phyloP scores from a whole-genome alignment of 2,797 vertebrate genomes.

The Helarctos malayanus region DNA sequence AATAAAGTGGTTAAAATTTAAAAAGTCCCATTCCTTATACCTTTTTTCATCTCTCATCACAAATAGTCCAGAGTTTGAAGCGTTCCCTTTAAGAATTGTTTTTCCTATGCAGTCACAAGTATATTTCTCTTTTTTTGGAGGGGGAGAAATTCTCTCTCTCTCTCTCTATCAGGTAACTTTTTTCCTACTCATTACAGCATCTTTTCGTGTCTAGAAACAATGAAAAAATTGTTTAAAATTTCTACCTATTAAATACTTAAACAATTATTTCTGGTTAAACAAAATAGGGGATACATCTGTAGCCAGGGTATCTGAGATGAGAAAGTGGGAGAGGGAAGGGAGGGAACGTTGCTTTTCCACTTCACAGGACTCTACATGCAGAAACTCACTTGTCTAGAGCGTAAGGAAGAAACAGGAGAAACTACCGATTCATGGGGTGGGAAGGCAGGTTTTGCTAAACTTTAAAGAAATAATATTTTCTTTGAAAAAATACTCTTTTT shows the following conservation, averaged over 20 bases:
- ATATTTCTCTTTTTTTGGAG: not conserved
- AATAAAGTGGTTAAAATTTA: not conserved
- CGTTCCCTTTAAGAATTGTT: not conserved
- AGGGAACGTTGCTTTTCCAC: not conserved
- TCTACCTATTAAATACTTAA: not conserved
- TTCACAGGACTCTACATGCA: not conserved
- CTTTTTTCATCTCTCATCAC: not conserved
- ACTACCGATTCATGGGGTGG: not conserved
- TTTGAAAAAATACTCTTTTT: not conserved
- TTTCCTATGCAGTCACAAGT: not conserved
- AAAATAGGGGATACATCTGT: not conserved
- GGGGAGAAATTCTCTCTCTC: not conserved
- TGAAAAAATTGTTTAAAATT: not conserved
- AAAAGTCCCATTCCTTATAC: not conserved
- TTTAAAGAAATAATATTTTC: constrained; percentile 34
- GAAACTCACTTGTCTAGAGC: not conserved
- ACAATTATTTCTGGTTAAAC: constrained; percentile 10
- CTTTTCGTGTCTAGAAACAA: not conserved
- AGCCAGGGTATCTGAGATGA: not conserved
- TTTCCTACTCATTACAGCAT: not conserved
- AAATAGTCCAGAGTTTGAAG: not conserved
- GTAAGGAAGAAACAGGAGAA: not conserved
- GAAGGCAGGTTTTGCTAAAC: not conserved
- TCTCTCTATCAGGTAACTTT: not conserved
- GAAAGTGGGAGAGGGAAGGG: not conserved